Conservation (phyloP, 2,113 vertebrate genomes). For the Dasypus novemcinctus region DNA sequence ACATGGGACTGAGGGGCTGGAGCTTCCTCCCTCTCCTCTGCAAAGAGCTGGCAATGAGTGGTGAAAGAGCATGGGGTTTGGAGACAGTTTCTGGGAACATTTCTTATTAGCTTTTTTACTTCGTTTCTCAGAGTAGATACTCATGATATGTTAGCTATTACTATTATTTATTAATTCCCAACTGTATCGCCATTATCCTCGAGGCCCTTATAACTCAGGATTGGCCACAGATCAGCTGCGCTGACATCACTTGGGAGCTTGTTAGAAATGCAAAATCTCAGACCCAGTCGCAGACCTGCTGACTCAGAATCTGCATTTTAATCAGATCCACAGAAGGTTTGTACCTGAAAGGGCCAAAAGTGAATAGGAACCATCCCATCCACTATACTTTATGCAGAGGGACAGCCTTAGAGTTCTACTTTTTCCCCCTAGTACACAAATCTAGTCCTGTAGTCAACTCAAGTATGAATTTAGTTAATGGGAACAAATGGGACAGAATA, state of each 20-base stretch:
- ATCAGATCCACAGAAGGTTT: neutral
- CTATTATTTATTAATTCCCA: neutral
- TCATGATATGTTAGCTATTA: neutral
- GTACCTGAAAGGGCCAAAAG: neutral
- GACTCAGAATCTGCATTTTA: neutral
- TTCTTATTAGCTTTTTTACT: neutral
- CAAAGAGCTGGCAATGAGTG: accelerated
- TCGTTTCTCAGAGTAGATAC: neutral
- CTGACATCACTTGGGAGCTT: neutral
- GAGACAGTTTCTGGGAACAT: neutral
- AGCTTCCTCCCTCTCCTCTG: neutral
- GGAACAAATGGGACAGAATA: neutral
- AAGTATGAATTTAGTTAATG: neutral
- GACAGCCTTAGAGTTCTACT: neutral
- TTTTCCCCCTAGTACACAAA: neutral
- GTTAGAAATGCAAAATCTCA: neutral
- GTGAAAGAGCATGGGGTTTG: neutral
- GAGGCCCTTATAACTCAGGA: neutral
- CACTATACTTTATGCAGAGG: neutral
- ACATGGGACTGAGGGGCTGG: neutral
- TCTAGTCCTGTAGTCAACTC: neutral
- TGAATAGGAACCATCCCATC: neutral
- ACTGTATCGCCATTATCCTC: neutral
- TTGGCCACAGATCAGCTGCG: neutral
- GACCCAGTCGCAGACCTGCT: neutral